Evolutionary conservation across 2,888 invertebrate genomes (phyloP).

Genomic region (Phyllotreta striolata): DNA sequence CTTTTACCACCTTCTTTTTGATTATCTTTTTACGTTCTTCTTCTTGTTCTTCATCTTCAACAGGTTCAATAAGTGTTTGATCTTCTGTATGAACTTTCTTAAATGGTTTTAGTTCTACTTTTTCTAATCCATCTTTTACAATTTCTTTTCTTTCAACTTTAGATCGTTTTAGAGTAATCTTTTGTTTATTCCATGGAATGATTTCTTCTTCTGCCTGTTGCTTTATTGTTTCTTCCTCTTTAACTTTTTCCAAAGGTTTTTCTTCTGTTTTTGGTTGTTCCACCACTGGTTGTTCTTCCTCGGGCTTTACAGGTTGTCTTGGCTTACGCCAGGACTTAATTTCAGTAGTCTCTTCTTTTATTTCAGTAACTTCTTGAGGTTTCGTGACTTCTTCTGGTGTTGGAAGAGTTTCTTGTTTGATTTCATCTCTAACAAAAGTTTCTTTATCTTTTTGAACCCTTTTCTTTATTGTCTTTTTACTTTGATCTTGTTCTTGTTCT

Average conservation of each 20-base stretch:
- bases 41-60: conserved; percentile 36
- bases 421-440: not conserved
- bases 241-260: conserved; percentile 14
- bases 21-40: conserved; percentile 57
- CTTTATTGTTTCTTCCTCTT: conserved; percentile 22
- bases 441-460: conserved; percentile 11
- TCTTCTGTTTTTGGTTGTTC: conserved; percentile 55
- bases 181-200: conserved; percentile 69
- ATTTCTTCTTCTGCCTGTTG: conserved; percentile 29
- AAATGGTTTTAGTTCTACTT: conserved; percentile 46
- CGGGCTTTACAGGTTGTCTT: conserved; percentile 29
- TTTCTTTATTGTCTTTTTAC: conserved; percentile 43
- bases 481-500: conserved; percentile 38
- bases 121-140: conserved; percentile 65
- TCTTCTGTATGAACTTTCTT: conserved; percentile 19
- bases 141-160: conserved; percentile 62
- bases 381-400: not conserved
- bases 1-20: conserved; percentile 60
- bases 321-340: conserved; percentile 27
- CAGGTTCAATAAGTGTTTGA: conserved; percentile 15
- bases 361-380: conserved; percentile 1
- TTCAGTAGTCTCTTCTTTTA: conserved; percentile 25
- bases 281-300: conserved; percentile 23
- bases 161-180: conserved; percentile 63
- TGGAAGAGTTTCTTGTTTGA: not conserved